Evolutionary conservation across 2,113 vertebrate species (phyloP).

Genomic region (Pseudopipra pipra): DNA sequence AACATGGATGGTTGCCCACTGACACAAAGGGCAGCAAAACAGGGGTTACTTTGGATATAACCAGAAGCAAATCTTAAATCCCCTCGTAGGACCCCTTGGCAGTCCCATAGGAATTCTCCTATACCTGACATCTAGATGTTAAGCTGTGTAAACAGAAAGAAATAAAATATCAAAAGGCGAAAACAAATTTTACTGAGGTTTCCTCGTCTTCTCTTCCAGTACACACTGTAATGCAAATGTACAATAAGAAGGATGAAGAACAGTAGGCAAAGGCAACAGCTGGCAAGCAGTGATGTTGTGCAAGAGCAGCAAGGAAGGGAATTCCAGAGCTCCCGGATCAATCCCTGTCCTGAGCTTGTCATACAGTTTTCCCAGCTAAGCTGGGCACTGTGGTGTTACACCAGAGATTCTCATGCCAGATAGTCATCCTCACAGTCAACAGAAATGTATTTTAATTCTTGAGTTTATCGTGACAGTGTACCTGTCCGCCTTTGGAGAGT

Average conservation of each 20-base stretch:
- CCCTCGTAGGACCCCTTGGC: accelerated
- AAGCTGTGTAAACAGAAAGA: neutral
- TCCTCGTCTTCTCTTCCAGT: neutral
- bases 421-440: neutral
- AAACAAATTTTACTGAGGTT: neutral
- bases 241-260: neutral
- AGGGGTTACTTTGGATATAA: neutral
- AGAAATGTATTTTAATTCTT: neutral
- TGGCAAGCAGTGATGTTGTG: neutral
- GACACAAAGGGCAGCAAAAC: neutral
- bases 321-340: neutral
- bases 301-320: neutral
- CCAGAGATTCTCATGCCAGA: neutral
- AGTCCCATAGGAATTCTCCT: accelerated
- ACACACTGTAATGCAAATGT: accelerated
- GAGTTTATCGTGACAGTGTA: neutral
- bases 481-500: neutral
- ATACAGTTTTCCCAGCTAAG: neutral
- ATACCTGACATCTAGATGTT: neutral
- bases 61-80: neutral
- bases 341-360: neutral
- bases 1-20: accelerated
- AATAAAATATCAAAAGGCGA: neutral
- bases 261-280: neutral
- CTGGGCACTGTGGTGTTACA: neutral